A percentile compares a stretch with the other conserved stretches of the same genome.
Conservation (phyloP, 2,888 invertebrate genomes). For the Chrysolina americana region DNA sequence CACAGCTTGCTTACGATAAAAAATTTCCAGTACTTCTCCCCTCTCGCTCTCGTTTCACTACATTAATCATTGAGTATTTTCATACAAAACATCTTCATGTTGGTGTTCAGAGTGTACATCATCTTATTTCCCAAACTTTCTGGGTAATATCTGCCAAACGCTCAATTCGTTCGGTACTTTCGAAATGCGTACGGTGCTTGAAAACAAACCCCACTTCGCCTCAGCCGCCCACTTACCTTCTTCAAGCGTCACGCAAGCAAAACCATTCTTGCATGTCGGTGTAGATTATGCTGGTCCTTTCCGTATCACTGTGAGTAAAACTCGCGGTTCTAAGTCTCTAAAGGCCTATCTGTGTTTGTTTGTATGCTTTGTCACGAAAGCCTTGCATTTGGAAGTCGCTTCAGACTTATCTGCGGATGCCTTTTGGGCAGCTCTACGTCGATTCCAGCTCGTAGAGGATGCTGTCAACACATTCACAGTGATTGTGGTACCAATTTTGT, state of each 20-base stretch:
- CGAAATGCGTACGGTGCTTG: neutral
- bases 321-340: neutral
- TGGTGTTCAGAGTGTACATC: slow-evolving; percentile 2
- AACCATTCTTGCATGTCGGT: slow-evolving; percentile 7
- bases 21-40: no score
- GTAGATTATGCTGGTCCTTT: slow-evolving; percentile 7
- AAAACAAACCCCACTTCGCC: neutral
- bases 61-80: no score
- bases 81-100: slow-evolving; percentile 8
- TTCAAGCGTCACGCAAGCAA: neutral
- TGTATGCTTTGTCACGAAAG: slow-evolving; percentile 6
- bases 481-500: slow-evolving; percentile 23
- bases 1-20: no score
- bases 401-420: neutral
- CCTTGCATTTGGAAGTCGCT: neutral
- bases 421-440: neutral
- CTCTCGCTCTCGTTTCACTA: no score
- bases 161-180: no score
- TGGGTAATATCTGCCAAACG: no score
- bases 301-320: no score
- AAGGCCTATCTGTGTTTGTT: neutral
- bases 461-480: slow-evolving; percentile 13
- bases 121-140: no score
- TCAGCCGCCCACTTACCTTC: slow-evolving; percentile 12
- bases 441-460: slow-evolving; percentile 5